phyloP scores from a whole-genome alignment of 2,797 vertebrate genomes.

The Pipistrellus kuhlii region DNA sequence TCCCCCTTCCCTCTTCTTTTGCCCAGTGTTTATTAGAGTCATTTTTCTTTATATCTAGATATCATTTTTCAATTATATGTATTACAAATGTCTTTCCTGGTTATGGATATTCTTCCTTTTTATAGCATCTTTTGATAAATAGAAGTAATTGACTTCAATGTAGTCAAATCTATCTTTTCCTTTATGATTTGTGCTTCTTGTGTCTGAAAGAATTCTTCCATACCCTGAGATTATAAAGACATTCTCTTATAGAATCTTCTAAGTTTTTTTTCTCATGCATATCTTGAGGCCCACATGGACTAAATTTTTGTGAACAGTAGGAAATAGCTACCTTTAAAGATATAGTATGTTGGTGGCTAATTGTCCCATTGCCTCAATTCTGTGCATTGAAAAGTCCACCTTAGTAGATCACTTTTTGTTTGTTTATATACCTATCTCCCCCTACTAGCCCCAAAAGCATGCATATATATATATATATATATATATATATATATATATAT shows the following conservation, averaged over 20 bases:
- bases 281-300: not conserved
- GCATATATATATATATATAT: too few relatives aligned
- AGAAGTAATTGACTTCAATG: not conserved
- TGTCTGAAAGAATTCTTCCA: conserved; percentile 18
- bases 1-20: not conserved
- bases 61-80: not conserved
- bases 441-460: not conserved
- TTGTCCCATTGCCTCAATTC: not conserved
- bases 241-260: not conserved
- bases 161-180: conserved; percentile 19
- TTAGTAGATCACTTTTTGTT: not conserved
- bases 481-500: not conserved
- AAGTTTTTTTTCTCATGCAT: not conserved
- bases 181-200: conserved; percentile 24
- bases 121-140: not conserved
- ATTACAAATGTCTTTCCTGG: not conserved
- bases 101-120: not conserved
- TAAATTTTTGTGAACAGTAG: not conserved
- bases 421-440: not conserved
- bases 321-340: not conserved
- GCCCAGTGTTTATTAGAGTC: not conserved
- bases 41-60: not conserved
- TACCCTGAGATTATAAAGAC: not conserved
- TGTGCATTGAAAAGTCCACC: not conserved
- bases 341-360: not conserved